Conservation (phyloP, 2,888 invertebrate species). For the Caprella mutica region DNA sequence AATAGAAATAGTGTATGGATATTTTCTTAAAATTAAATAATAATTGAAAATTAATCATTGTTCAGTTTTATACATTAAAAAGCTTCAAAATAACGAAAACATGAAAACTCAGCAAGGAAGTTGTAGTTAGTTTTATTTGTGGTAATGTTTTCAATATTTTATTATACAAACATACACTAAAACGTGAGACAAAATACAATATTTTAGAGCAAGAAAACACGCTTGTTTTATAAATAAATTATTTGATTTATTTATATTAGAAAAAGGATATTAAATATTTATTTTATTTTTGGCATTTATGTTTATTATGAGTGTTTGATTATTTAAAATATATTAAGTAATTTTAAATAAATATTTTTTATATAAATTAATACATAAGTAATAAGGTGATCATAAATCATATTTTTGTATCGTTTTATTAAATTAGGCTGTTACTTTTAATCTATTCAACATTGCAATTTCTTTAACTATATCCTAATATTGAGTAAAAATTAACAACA, state of each 20-base stretch:
- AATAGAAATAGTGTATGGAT: no score
- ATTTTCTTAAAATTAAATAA: not conserved
- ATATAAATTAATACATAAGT: not conserved
- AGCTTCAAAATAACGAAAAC: not conserved
- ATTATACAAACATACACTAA: no score
- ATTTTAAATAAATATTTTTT: not conserved
- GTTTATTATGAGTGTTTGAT: not conserved
- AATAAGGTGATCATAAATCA: no score
- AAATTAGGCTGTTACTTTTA: no score
- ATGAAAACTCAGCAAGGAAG: not conserved
- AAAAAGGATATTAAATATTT: not conserved
- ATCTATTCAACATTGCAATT: no score
- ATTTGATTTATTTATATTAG: not conserved
- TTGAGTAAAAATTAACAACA: no score
- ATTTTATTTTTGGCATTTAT: not conserved
- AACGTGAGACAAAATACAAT: no score
- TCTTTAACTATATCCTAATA: no score
- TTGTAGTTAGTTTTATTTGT: not conserved
- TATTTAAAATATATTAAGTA: not conserved
- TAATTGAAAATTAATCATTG: not conserved
- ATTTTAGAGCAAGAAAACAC: not conserved
- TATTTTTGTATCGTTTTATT: no score
- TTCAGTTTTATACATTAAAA: not conserved
- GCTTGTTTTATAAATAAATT: not conserved
- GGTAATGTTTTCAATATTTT: no score